Evolutionary conservation across 2,113 vertebrate species (phyloP), one percentile per base, ranked within the genome.

Genomic region (Pterocles orientalis): DNA sequence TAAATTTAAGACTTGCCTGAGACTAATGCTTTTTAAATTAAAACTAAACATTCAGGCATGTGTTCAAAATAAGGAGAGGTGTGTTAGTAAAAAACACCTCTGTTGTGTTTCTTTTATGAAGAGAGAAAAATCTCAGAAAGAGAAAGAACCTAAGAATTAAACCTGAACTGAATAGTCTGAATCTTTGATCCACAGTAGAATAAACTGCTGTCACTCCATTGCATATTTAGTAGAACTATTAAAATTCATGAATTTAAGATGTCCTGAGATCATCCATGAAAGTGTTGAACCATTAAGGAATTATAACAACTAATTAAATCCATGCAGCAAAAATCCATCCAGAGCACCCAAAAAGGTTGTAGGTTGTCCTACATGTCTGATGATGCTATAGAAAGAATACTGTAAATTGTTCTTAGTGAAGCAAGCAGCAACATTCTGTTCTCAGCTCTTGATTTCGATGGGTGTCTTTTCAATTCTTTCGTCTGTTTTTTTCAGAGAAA

Each of bases 241-340:
- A 86, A 92, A 91, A 91, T 91, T 94, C 25, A 95, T 92, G 47
- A 84, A 61, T 28, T 84, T 66, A 66, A 88, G 51, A 75, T 81
- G 54, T 26, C 28, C 53, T 92, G 45, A 76, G 86, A 80, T 33
- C 12, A 61, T 69, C 20, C 0, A 2, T 65, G 51, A 53, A 80
- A 81, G 18, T 61, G 24, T 80, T 69, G 71, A 94, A 72, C 21
- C 77, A 57, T 73, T 58, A 77, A 91, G 18, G 31, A 34, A 33
- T 79, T n/a, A 41, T 58, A 89, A 65, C 4, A 91, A 58, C 13
- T 91, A 81, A 77, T 86, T 78, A 89, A 91, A 89, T n/a, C 36
- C 39, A 78, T 48, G 18, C 8, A 77, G 33, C 26, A 92, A 77
- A 86, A 94, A 28, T 77, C 62, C 80, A 51, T 54, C 23, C 54